phyloP scores from a whole-genome alignment of 2,113 vertebrate species.

The Plestiodon gilberti region DNA sequence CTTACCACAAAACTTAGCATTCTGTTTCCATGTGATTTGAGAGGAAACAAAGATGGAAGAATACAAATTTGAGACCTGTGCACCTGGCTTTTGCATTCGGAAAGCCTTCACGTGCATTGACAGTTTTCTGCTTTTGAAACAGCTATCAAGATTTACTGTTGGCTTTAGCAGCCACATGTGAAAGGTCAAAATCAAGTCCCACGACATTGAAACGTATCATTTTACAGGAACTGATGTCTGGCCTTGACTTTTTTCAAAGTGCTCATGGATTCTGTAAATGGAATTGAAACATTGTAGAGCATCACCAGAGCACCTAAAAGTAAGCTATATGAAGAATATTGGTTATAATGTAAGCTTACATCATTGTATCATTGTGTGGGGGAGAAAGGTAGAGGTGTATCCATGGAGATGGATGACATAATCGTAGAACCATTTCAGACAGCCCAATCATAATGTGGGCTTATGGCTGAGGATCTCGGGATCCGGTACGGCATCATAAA shows the following conservation, averaged over 20 bases:
- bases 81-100: background rate
- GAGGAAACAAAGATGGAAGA: accelerated
- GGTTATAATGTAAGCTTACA: background rate
- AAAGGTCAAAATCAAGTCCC: background rate
- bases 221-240: slow-evolving; percentile 22
- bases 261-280: background rate
- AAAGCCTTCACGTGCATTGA: background rate
- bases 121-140: background rate
- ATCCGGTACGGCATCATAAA: no score
- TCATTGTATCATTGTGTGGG: background rate
- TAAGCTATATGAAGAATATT: background rate
- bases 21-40: background rate
- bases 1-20: background rate
- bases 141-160: background rate
- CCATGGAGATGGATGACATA: background rate
- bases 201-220: background rate
- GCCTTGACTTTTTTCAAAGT: slow-evolving; percentile 16
- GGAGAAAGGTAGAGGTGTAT: background rate
- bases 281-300: slow-evolving; percentile 13
- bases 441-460: no score
- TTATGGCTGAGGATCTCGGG: no score
- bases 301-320: background rate
- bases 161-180: background rate
- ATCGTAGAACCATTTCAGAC: background rate
- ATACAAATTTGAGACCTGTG: background rate